Conservation (phyloP, 2,113 vertebrate genomes). For the Macrotis lagotis region DNA sequence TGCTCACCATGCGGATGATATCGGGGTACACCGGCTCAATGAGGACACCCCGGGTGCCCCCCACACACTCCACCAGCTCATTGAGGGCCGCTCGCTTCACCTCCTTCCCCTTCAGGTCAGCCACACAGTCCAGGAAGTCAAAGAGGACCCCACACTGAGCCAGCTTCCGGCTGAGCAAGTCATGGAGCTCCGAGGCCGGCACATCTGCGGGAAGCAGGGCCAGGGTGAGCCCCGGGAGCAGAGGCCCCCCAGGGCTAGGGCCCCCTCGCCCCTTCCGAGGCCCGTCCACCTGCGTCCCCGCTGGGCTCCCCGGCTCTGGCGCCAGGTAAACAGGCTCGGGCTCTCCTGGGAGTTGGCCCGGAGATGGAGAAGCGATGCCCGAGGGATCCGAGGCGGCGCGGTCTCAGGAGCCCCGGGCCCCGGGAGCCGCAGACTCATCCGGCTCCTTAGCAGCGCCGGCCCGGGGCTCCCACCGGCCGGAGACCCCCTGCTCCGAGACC, state of each 20-base stretch:
- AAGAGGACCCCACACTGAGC: slow-evolving; percentile 95
- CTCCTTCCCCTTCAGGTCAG: slow-evolving; percentile 95
- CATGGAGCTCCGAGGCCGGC: slow-evolving; percentile 91
- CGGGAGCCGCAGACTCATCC: background rate
- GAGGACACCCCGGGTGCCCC: slow-evolving; percentile 92
- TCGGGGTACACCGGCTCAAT: slow-evolving; percentile 94
- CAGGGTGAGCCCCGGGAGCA: slow-evolving; percentile 5
- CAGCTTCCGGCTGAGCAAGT: slow-evolving; percentile 94
- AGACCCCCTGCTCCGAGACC: slow-evolving; percentile 62
- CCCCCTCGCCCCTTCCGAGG: background rate
- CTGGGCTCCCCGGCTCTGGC: background rate
- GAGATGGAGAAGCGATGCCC: too few relatives aligned
- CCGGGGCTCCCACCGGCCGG: slow-evolving; percentile 7
- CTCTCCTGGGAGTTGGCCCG: too few relatives aligned
- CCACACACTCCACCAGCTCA: slow-evolving; percentile 94
- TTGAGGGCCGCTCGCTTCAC: slow-evolving; percentile 94
- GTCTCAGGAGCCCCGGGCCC: slow-evolving; percentile 3
- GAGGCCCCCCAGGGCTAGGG: background rate
- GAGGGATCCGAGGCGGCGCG: too few relatives aligned
- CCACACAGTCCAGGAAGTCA: slow-evolving; percentile 95
- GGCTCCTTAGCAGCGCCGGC: background rate
- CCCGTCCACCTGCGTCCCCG: background rate
- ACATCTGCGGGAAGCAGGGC: slow-evolving; percentile 81
- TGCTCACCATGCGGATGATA: slow-evolving; percentile 93
- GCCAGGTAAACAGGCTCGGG: too few relatives aligned